Evolutionary conservation across 92 coral and sea anemone species (phyloP), one percentile per base, ranked within the genome.

Genomic region (Epizoanthus stellaris): DNA sequence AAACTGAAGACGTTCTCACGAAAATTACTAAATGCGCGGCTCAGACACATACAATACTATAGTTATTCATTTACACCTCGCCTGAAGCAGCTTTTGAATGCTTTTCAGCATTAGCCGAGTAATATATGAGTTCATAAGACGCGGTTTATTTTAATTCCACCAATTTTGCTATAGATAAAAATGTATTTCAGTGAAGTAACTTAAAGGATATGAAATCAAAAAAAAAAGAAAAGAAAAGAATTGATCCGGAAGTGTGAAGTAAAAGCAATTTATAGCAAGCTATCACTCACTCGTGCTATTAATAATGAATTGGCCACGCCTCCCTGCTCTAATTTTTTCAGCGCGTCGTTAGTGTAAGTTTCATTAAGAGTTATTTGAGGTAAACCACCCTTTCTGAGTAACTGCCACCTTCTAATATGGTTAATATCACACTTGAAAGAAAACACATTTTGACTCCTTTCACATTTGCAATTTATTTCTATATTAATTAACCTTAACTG

Each of bases 31-130:
- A 77, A 4, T 12, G 68, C 20, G 25, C 39, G 49, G 12, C 70
- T 17, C 25, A 16, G 45, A 30, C 65, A 15, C 3, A 36, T 14
- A 17, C 25, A 16, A 36, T 16, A 12, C 40, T 61, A 42, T 0
- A 43, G 83, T 79, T 79, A 79, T 3, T 79, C 83, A 79, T 79
- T 79, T 79, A 79, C 83, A 79, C 83, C 83, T 79, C 58, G 59
- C 54, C 39, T 54, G 15, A 57, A 62, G 62, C 58, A 57, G 17
- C 53, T 21, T 16, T 63, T 23, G 73, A 67, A 64, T 57, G 59
- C 70, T 38, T 38, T 61, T n/a, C n/a, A 59, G 47, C 42, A 13
- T 40, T 38, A 5, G 19, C 21, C 11, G 38, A 40, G 11, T 7
- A 21, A 39, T 60, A 9, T 16, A 4, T 13, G n/a, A 13, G 49